phyloP scores from a whole-genome alignment of 2,888 invertebrate species.

The Meteorus colon region DNA sequence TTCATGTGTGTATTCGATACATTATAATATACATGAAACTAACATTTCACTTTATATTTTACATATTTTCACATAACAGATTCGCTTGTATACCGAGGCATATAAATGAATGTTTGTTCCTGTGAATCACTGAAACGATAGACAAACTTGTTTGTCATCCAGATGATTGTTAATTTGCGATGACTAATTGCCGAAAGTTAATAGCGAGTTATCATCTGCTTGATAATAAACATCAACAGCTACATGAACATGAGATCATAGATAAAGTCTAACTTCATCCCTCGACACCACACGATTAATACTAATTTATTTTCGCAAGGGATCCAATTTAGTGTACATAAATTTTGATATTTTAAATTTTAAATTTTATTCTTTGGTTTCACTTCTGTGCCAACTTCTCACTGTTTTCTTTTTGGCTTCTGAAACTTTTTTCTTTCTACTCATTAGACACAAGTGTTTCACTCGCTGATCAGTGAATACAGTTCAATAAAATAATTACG shows the following conservation, averaged over 20 bases:
- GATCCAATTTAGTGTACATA: too few species aligned
- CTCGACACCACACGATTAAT: not conserved
- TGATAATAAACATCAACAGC: constrained; percentile 54
- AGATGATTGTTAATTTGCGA: constrained; percentile 73
- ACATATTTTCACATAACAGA: not conserved
- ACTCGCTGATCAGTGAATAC: too few species aligned
- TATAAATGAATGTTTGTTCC: not conserved
- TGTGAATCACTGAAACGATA: constrained; percentile 34
- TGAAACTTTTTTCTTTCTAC: too few species aligned
- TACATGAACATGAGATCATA: not conserved
- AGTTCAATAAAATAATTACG: too few species aligned
- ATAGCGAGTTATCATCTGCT: constrained; percentile 62
- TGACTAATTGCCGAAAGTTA: constrained; percentile 72
- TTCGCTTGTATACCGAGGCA: not conserved
- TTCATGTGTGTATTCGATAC: too few species aligned
- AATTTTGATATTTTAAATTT: too few species aligned
- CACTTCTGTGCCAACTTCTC: too few species aligned
- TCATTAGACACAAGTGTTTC: too few species aligned
- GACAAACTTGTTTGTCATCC: constrained; percentile 70
- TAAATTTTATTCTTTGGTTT: too few species aligned
- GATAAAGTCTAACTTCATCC: not conserved
- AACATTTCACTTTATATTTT: not conserved
- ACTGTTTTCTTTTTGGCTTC: too few species aligned
- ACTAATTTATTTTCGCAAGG: not conserved
- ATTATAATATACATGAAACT: too few species aligned